These are phyloP conservation scores for Fragum whitleyi DNA, from an alignment of 2,888 invertebrate genomes.

Conservation along the genomic window DNA sequence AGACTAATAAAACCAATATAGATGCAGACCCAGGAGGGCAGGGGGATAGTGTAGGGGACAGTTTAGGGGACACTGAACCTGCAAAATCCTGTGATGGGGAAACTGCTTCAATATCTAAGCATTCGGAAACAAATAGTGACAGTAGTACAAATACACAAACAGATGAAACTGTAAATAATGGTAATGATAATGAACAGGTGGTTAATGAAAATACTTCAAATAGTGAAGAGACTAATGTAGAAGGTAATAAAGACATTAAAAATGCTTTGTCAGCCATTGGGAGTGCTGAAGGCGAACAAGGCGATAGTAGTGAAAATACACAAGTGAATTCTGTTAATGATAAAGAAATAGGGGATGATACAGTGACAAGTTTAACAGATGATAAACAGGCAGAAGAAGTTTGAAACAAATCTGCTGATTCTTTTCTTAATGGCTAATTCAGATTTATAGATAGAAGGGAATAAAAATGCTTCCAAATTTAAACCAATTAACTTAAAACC, in stretches of 20 bases:
- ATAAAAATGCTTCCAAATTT: too few relatives aligned
- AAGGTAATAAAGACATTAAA: slow-evolving; percentile 23
- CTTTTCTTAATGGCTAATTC: slow-evolving; percentile 4
- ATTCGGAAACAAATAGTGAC: slow-evolving; percentile 24
- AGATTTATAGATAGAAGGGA: not conserved
- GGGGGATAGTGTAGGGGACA: not conserved
- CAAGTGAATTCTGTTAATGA: slow-evolving; percentile 13
- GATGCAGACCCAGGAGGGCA: slow-evolving; percentile 47
- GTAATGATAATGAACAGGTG: slow-evolving; percentile 1
- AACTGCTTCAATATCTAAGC: slow-evolving; percentile 12
- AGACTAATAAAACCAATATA: slow-evolving; percentile 28
- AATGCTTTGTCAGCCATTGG: slow-evolving; percentile 1
- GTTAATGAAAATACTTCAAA: not conserved
- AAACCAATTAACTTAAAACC: too few relatives aligned
- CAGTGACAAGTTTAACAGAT: slow-evolving; percentile 44
- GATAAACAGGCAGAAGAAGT: slow-evolving; percentile 42
- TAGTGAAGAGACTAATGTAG: slow-evolving; percentile 7
- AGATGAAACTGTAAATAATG: slow-evolving; percentile 4
- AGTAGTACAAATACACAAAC: slow-evolving; percentile 1
- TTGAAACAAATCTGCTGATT: slow-evolving; percentile 23
- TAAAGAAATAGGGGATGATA: slow-evolving; percentile 19
- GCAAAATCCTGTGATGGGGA: slow-evolving; percentile 20
- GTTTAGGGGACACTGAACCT: slow-evolving; percentile 26
- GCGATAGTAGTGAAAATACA: slow-evolving; percentile 21
- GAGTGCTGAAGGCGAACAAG: not conserved